Conservation (phyloP, 2,797 vertebrate genomes). For the Astyanax mexicanus region DNA sequence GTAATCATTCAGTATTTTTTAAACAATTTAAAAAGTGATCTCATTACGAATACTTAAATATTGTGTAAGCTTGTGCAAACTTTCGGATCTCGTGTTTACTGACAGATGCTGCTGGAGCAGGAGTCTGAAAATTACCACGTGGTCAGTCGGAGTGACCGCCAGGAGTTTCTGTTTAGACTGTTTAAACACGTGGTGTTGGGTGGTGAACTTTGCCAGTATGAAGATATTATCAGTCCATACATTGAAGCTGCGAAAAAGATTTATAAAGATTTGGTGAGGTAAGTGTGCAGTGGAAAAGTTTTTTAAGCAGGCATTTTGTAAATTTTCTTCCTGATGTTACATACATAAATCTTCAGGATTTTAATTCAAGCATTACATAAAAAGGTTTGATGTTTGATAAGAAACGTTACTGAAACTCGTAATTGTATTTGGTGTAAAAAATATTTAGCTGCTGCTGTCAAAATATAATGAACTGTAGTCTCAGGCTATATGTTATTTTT, state of each 20-base stretch:
- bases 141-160: constrained; percentile 66
- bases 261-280: constrained; percentile 83
- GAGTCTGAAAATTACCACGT: constrained; percentile 72
- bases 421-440: too few species aligned
- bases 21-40: neutral
- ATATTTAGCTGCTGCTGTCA: too few species aligned
- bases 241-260: constrained; percentile 72
- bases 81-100: neutral
- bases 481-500: too few species aligned
- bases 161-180: constrained; percentile 78
- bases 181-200: constrained; percentile 81
- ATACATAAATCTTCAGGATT: too few species aligned
- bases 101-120: constrained; percentile 77
- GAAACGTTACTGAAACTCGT: too few species aligned
- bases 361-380: too few species aligned
- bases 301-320: too few species aligned
- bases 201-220: constrained; percentile 81
- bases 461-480: too few species aligned
- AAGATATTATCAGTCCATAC: constrained; percentile 75
- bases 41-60: constrained; percentile 37
- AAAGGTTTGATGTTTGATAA: too few species aligned
- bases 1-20: constrained; percentile 42
- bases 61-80: neutral
- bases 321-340: too few species aligned
- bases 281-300: constrained; percentile 1